Conservation (phyloP, 2,797 vertebrate genomes). For the Acestrorhynchus altus region DNA sequence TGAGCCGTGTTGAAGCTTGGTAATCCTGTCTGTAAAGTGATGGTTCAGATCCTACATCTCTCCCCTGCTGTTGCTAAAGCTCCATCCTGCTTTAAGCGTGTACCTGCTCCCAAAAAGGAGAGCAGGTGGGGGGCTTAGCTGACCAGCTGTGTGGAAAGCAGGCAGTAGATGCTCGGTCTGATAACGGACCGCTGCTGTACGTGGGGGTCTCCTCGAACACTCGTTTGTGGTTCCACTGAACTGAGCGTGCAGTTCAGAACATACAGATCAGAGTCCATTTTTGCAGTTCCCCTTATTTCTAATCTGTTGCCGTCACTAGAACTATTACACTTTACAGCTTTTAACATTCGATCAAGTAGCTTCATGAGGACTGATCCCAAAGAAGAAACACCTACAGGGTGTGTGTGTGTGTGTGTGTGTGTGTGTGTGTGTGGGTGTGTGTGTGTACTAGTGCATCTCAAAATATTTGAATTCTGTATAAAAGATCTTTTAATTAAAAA, state of each 20-base stretch:
- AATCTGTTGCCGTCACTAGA: no score
- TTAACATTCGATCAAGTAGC: no score
- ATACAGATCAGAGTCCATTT: background rate
- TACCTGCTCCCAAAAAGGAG: conserved; percentile 45
- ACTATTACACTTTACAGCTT: no score
- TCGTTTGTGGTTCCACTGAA: conserved; percentile 12
- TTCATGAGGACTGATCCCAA: no score
- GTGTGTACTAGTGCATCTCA: no score
- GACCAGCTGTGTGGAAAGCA: conserved; percentile 38
- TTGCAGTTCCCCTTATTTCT: no score
- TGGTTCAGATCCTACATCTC: conserved; percentile 39
- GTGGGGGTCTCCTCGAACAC: conserved; percentile 17
- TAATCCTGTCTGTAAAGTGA: conserved; percentile 52
- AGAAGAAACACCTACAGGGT: no score
- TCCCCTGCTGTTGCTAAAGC: conserved; percentile 23
- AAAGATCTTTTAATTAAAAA: no score
- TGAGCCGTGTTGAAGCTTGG: conserved; percentile 31
- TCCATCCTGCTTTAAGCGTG: conserved; percentile 17
- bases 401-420: no score
- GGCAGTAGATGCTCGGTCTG: conserved; percentile 19
- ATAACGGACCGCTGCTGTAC: conserved; percentile 13
- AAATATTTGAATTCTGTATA: no score
- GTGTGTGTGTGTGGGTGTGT: no score
- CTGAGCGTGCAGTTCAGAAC: conserved; percentile 3
- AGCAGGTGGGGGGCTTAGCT: conserved; percentile 10